Evolutionary conservation across 1,140 invertebrate genomes (phyloP).

Genomic region (Rhagoletis zephyria): DNA sequence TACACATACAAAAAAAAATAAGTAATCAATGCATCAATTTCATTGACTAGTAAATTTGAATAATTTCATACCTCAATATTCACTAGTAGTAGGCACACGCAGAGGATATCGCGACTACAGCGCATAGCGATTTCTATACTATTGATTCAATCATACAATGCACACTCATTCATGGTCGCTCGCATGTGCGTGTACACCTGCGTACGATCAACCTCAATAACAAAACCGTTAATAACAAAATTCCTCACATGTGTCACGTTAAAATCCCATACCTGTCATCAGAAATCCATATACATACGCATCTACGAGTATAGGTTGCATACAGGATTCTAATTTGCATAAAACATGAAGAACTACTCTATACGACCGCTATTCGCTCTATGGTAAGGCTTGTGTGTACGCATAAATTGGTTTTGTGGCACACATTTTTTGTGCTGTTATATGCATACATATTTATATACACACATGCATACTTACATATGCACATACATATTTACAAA

Average conservation of each 20-base stretch:
- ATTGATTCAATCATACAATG: no score
- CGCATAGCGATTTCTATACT: no score
- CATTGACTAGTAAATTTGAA: background rate
- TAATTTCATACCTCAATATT: constrained; percentile 8
- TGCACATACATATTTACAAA: background rate
- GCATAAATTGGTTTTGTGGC: constrained; percentile 32
- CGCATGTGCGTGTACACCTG: background rate
- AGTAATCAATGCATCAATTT: constrained; percentile 41
- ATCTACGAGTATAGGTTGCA: no score
- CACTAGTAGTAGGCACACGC: background rate
- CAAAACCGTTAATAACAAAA: constrained; percentile 38
- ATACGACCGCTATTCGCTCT: background rate
- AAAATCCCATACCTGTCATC: constrained; percentile 32
- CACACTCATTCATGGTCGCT: background rate
- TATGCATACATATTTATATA: background rate
- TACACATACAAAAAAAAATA: background rate
- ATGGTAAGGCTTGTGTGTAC: background rate
- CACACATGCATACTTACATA: background rate
- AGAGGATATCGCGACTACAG: background rate
- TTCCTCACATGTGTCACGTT: constrained; percentile 24
- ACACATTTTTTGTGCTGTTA: background rate
- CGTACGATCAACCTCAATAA: background rate
- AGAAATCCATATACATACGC: background rate
- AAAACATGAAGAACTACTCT: constrained; percentile 40
- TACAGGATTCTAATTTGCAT: constrained; percentile 40